Percentiles rank a stretch among this genome's conserved stretches.
These are phyloP conservation scores for Clinocottus analis DNA, from an alignment of 2,113 vertebrate species.

Conservation along the genomic window DNA sequence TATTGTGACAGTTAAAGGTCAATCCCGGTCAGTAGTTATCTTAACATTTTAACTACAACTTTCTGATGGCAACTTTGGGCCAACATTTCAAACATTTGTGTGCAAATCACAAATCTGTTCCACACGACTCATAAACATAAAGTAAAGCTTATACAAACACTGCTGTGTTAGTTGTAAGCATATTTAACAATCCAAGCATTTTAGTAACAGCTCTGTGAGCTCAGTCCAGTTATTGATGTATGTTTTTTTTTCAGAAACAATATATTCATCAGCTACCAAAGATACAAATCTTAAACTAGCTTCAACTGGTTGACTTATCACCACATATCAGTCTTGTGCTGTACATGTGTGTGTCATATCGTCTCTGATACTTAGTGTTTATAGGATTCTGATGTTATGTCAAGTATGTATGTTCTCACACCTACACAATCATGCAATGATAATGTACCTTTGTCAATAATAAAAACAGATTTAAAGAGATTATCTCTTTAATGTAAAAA, in stretches of 20 bases:
- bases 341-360: too few relatives aligned
- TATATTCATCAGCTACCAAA: too few relatives aligned
- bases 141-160: neutral
- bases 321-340: too few relatives aligned
- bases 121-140: neutral
- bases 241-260: too few relatives aligned
- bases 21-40: neutral
- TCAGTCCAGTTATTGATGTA: neutral
- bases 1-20: neutral
- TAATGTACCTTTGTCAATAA: neutral
- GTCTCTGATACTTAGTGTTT: neutral
- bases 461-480: neutral
- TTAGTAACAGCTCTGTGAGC: neutral
- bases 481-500: too few relatives aligned
- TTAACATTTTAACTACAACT: too few relatives aligned
- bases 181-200: neutral
- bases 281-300: neutral
- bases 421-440: neutral
- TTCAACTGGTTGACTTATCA: neutral
- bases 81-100: neutral
- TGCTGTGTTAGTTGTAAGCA: neutral
- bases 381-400: neutral
- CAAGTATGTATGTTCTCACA: neutral
- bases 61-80: slow-evolving; percentile 7
- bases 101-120: neutral